Percentiles rank a stretch among this genome's conserved stretches.
Evolutionary conservation across 2,797 vertebrate genomes (phyloP).

Genomic region (Myotis myotis): DNA sequence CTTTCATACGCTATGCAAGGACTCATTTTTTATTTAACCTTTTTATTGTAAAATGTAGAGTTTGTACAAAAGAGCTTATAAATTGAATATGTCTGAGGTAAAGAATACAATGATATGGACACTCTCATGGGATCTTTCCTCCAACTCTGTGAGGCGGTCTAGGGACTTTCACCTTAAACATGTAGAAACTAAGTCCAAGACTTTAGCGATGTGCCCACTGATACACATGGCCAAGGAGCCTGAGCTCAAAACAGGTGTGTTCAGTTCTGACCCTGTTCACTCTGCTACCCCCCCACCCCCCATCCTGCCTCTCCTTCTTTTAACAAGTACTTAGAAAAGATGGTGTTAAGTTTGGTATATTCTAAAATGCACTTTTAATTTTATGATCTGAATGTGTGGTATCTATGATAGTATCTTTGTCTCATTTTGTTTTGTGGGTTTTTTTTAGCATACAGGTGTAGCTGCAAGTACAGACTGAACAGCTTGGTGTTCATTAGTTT

Average conservation of each 20-base stretch:
- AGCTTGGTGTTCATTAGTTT: not conserved
- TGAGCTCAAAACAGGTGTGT: not conserved
- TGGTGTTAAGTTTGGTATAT: slow-evolving; percentile 55
- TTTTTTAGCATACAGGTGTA: slow-evolving; percentile 51
- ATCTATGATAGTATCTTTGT: slow-evolving; percentile 28
- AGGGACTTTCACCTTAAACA: not conserved
- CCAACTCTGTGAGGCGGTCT: not conserved
- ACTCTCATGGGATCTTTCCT: not conserved
- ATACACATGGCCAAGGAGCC: not conserved
- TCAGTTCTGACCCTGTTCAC: not conserved
- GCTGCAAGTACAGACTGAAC: slow-evolving; percentile 20
- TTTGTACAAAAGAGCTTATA: not conserved
- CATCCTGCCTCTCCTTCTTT: not conserved
- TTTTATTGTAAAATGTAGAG: not conserved
- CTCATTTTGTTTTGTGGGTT: not conserved
- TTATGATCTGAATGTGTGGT: slow-evolving; percentile 45
- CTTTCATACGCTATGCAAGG: not conserved
- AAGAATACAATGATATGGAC: not conserved
- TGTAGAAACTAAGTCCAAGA: not conserved
- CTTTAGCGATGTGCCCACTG: not conserved
- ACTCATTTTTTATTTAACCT: not conserved
- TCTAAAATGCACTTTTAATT: slow-evolving; percentile 48
- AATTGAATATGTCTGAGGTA: not conserved
- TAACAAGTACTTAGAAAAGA: slow-evolving; percentile 13
- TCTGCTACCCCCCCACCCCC: not conserved